phyloP scores from a whole-genome alignment of 92 coral and sea anemone genomes.

The Montipora capitata region DNA sequence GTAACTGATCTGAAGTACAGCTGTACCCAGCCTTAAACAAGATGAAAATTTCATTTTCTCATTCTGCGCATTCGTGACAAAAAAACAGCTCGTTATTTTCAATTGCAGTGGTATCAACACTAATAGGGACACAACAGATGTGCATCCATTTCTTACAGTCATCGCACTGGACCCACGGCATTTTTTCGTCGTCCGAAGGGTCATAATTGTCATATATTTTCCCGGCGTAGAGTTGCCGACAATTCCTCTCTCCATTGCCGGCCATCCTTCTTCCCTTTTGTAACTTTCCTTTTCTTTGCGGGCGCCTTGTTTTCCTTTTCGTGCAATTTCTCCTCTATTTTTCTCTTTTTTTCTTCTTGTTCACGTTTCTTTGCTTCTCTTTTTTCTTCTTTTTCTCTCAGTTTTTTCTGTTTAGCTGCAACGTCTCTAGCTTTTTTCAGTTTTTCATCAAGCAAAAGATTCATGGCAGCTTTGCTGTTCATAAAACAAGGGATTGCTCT shows the following conservation, averaged over 20 bases:
- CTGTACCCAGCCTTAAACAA: not conserved
- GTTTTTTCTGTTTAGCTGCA: conserved; percentile 2
- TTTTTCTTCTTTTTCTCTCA: conserved; percentile 1
- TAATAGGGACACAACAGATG: conserved; percentile 9
- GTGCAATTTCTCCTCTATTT: not conserved
- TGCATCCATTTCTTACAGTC: conserved; percentile 6
- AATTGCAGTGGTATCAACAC: conserved; percentile 9
- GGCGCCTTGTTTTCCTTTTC: not conserved
- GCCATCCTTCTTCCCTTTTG: not conserved
- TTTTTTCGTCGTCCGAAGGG: not conserved
- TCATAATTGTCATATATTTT: not conserved
- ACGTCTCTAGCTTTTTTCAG: conserved; percentile 34
- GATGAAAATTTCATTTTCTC: not conserved
- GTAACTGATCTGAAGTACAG: not conserved
- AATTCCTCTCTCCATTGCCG: conserved; percentile 7
- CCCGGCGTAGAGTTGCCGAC: not conserved
- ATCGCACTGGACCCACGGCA: conserved; percentile 32
- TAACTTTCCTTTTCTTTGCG: conserved; percentile 6
- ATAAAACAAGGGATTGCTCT: conserved; percentile 10
- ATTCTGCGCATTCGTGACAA: conserved; percentile 11
- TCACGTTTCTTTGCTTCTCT: not conserved
- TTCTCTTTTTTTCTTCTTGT: not conserved
- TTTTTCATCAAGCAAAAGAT: conserved; percentile 24
- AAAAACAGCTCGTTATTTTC: conserved; percentile 22
- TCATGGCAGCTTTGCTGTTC: conserved; percentile 27